phyloP scores from a whole-genome alignment of 2,113 vertebrate species.

The Thunnus maccoyii region DNA sequence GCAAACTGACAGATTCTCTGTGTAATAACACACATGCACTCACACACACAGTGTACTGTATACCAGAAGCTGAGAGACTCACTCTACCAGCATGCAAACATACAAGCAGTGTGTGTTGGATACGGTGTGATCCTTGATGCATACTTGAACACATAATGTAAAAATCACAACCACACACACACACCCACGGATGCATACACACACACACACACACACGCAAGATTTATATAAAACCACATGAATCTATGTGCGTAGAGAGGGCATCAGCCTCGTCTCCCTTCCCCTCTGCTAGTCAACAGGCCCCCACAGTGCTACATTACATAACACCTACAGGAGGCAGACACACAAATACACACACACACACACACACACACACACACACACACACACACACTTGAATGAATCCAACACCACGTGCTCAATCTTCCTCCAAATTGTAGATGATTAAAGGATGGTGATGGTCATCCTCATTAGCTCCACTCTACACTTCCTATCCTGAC shows the following conservation, averaged over 20 bases:
- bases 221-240: slow-evolving; percentile 36
- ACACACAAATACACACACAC: slow-evolving; percentile 13
- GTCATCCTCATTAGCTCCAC: background rate
- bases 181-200: slow-evolving; percentile 5
- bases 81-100: background rate
- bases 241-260: slow-evolving; percentile 26
- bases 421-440: background rate
- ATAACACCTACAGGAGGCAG: slow-evolving; percentile 48
- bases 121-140: background rate
- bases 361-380: no score
- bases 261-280: slow-evolving; percentile 30
- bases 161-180: slow-evolving; percentile 33
- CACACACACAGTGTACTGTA: slow-evolving; percentile 1
- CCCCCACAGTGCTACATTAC: slow-evolving; percentile 58
- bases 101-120: background rate
- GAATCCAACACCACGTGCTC: slow-evolving; percentile 30
- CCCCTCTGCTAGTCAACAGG: slow-evolving; percentile 47
- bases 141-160: slow-evolving; percentile 30
- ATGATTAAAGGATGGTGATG: background rate
- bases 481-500: background rate
- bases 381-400: slow-evolving; percentile 8
- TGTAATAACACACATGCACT: slow-evolving; percentile 6
- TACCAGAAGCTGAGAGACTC: background rate
- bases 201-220: slow-evolving; percentile 1
- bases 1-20: slow-evolving; percentile 26